These are phyloP conservation scores for Periphyllus acericola DNA, from an alignment of 2,888 invertebrate species.

Conservation along the genomic window DNA sequence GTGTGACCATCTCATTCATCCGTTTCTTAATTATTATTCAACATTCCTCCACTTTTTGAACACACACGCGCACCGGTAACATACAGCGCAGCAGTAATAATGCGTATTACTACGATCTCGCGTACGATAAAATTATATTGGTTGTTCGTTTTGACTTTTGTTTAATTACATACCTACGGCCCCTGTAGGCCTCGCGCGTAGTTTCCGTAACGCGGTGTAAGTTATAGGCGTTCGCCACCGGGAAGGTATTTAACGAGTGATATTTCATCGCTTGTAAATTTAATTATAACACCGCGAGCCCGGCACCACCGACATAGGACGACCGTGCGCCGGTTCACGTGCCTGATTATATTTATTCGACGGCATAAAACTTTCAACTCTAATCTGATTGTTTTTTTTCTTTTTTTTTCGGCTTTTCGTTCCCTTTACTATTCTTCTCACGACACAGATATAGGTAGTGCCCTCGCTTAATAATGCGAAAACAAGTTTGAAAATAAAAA, in stretches of 20 bases:
- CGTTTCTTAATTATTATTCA: too few species aligned
- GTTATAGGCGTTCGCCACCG: neutral
- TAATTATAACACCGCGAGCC: neutral
- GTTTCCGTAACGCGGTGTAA: neutral
- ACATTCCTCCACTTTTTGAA: neutral
- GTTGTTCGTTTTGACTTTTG: neutral
- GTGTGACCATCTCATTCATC: too few species aligned
- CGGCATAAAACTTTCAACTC: neutral
- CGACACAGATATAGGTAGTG: too few species aligned
- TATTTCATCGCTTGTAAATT: slow-evolving; percentile 5
- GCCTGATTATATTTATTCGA: neutral
- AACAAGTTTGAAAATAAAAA: neutral
- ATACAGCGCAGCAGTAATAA: too few species aligned
- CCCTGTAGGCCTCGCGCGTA: too few species aligned
- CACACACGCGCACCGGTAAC: neutral
- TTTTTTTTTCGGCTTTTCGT: neutral
- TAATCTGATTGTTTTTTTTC: neutral
- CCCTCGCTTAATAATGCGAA: too few species aligned
- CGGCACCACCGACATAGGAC: neutral
- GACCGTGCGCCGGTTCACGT: neutral
- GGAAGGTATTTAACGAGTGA: neutral
- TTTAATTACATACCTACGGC: neutral
- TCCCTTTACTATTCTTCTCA: too few species aligned
- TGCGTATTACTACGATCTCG: neutral
- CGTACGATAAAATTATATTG: neutral